Percentiles rank a stretch among this genome's conserved stretches.
Conservation (phyloP, 2,888 invertebrate genomes). For the Junonia oenone region DNA sequence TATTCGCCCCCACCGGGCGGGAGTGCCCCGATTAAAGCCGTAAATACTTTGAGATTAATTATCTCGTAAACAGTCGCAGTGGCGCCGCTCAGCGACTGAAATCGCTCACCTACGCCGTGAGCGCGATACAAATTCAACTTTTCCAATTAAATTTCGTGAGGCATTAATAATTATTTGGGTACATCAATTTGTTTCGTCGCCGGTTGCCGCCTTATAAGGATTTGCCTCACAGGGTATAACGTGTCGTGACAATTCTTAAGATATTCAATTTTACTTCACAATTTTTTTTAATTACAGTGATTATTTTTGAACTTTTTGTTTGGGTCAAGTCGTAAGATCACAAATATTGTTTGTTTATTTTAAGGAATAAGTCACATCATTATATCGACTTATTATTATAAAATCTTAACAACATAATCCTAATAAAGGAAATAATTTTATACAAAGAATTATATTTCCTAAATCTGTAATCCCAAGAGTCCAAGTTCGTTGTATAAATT, state of each 20-base stretch:
- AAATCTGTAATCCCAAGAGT: background rate
- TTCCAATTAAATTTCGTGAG: constrained; percentile 82
- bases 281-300: background rate
- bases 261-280: constrained; percentile 20
- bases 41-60: constrained; percentile 80
- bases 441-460: background rate
- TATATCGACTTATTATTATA: no score
- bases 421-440: background rate
- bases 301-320: background rate
- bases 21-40: constrained; percentile 78
- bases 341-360: no score
- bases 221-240: constrained; percentile 34
- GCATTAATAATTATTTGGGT: constrained; percentile 81
- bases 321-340: no score
- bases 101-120: constrained; percentile 78
- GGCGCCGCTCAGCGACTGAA: constrained; percentile 58
- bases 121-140: constrained; percentile 80
- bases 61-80: constrained; percentile 78
- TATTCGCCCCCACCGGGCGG: constrained; percentile 69
- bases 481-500: constrained; percentile 9
- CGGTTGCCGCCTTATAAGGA: constrained; percentile 53
- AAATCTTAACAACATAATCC: no score
- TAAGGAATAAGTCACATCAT: no score
- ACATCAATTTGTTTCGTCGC: constrained; percentile 80
- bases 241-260: constrained; percentile 36